These are phyloP conservation scores for Poeciliopsis turneri DNA, from an alignment of 2,797 vertebrate genomes.

Conservation along the genomic window DNA sequence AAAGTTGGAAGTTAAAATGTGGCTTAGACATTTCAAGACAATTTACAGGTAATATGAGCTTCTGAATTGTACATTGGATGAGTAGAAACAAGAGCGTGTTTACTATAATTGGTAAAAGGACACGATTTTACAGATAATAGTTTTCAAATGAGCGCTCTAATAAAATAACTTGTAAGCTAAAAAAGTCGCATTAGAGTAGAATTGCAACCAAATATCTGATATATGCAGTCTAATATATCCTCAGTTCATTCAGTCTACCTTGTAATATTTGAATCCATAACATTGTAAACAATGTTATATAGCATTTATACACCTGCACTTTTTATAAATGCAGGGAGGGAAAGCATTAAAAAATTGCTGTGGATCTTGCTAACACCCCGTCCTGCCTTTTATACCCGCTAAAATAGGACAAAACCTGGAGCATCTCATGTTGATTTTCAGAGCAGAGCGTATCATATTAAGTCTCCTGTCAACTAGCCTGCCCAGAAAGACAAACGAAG, in stretches of 20 bases:
- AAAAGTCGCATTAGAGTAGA: neutral
- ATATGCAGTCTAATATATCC: neutral
- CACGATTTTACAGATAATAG: neutral
- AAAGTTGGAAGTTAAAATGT: neutral
- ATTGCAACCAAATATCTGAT: too few species aligned
- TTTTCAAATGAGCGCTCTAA: neutral
- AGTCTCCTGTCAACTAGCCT: neutral
- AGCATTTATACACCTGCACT: neutral
- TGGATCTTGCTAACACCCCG: constrained; percentile 17
- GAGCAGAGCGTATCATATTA: neutral
- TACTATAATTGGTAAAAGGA: neutral
- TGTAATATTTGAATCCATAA: too few species aligned
- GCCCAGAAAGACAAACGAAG: neutral
- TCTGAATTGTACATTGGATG: neutral
- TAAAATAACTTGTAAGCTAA: neutral
- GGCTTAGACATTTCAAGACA: neutral
- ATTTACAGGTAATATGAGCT: neutral
- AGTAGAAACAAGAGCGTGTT: neutral
- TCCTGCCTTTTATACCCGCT: constrained; percentile 16
- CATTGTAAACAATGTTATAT: neutral
- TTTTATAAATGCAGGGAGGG: neutral
- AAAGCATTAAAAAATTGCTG: neutral
- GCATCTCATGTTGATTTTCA: neutral
- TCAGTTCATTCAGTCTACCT: neutral
- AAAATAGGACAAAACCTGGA: constrained; percentile 10